Conservation (phyloP, 2,797 vertebrate species). For the Bradypodion ventrale region DNA sequence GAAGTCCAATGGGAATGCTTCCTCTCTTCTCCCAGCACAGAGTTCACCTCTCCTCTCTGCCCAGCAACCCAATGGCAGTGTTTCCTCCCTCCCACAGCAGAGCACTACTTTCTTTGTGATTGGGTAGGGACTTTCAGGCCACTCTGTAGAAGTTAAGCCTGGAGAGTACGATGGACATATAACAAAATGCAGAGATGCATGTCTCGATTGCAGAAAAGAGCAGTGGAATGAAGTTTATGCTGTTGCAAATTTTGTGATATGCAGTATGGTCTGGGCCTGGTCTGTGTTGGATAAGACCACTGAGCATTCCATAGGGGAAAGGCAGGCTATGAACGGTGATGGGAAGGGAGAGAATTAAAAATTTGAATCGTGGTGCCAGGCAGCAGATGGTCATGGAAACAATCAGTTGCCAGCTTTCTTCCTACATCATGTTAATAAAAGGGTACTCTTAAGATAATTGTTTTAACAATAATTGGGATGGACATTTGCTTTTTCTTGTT, state of each 20-base stretch:
- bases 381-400: slow-evolving; percentile 43
- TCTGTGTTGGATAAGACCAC: background rate
- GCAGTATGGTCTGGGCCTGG: background rate
- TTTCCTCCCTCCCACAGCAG: too few species aligned
- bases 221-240: background rate
- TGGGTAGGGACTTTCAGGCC: too few species aligned
- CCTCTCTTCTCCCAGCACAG: too few species aligned
- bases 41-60: too few species aligned
- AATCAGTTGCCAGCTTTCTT: slow-evolving; percentile 55
- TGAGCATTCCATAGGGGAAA: rapidly evolving
- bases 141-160: background rate
- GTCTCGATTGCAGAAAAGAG: background rate
- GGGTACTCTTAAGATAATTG: slow-evolving; percentile 57
- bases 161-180: background rate
- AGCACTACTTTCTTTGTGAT: too few species aligned
- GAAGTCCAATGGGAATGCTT: too few species aligned
- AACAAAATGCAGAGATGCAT: background rate
- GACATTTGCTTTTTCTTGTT: slow-evolving; percentile 68
- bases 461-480: slow-evolving; percentile 65
- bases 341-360: slow-evolving; percentile 44
- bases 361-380: slow-evolving; percentile 37
- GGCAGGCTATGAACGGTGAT: background rate
- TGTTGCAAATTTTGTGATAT: background rate
- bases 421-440: slow-evolving; percentile 56
- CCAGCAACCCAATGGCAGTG: too few species aligned